Base-by-base conservation (phyloP, 2,113 vertebrate genomes). In the Anguilla rostrata region DNA sequence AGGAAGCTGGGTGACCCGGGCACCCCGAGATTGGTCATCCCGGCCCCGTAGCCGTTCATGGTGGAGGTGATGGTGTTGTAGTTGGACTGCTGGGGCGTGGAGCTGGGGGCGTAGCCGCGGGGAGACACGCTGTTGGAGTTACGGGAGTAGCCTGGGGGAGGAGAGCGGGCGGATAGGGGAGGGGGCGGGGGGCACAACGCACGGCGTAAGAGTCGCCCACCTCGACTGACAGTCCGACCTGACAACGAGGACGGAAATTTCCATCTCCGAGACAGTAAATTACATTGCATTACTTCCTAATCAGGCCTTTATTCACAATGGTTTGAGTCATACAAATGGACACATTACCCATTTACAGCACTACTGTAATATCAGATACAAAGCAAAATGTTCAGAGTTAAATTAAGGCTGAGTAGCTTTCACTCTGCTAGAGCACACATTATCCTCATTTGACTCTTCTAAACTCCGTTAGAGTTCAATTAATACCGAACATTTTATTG, bases 1-100 rank as follows among this genome's bases (percentile, higher is more conserved):
- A 99, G 98, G 95, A 99, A 99, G 92, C 97, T 97, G 39, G 98
- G 98, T 20, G 98, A 99, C 0, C 96, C 97, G 0, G 98, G 97
- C 2, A 98, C 97, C 0, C 97, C 97, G 57, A 99, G 96, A 84
- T 98, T 96, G 83, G 96, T 95, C 96, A 98, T 97, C 39, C 95
- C 95, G 0, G 95, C 93, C 0, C 96, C 96, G 41, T 99, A 99
- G 53, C 97, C 96, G 2, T 96, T 96, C 94, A 97, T 97, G 93
- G 96, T 96, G 82, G 96, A 94, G 4, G 96, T 96, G 92, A 97
- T 95, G 88, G 96, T 91, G 93, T 96, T 95, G 90, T 99, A 99
- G 94, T 95, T 93, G 91, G 97, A 95, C 92, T 97, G 98, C 94
- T 99, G 98, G 0, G 98, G 97, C 12, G 97, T 96, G 41, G 98